These are phyloP conservation scores for Corythornis cristatus DNA, from an alignment of 2,113 vertebrate species.

Conservation along the genomic window DNA sequence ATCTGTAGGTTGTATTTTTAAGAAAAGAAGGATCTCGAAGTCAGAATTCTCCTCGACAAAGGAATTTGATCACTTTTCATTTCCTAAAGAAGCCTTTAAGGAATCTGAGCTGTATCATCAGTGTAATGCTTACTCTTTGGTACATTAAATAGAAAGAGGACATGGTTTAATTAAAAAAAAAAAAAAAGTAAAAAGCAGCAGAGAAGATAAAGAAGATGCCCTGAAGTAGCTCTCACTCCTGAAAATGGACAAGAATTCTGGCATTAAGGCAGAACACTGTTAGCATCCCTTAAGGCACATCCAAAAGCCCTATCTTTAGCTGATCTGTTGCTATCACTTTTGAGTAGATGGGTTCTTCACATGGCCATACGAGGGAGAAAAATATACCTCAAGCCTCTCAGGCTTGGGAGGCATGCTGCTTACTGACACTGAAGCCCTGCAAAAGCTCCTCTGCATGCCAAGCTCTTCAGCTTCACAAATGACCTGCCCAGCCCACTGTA, in stretches of 20 bases:
- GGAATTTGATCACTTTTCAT: conserved; percentile 8
- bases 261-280: neutral
- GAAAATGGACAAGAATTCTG: neutral
- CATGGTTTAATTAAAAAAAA: neutral
- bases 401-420: neutral
- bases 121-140: neutral
- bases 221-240: neutral
- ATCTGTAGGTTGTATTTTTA: neutral
- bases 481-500: neutral
- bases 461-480: neutral
- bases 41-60: neutral
- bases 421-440: neutral
- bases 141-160: conserved; percentile 7
- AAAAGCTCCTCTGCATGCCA: neutral
- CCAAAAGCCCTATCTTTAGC: neutral
- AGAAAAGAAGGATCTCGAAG: neutral
- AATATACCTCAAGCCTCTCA: neutral
- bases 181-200: neutral
- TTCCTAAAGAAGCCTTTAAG: neutral
- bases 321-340: neutral
- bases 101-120: neutral
- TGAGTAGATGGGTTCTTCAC: neutral
- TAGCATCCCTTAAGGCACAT: neutral
- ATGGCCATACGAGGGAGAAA: neutral
- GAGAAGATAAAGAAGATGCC: neutral